Evolutionary conservation across 2,888 invertebrate genomes (phyloP), one percentile per base, ranked within the genome.

Genomic region (Odontomyia ornata): DNA sequence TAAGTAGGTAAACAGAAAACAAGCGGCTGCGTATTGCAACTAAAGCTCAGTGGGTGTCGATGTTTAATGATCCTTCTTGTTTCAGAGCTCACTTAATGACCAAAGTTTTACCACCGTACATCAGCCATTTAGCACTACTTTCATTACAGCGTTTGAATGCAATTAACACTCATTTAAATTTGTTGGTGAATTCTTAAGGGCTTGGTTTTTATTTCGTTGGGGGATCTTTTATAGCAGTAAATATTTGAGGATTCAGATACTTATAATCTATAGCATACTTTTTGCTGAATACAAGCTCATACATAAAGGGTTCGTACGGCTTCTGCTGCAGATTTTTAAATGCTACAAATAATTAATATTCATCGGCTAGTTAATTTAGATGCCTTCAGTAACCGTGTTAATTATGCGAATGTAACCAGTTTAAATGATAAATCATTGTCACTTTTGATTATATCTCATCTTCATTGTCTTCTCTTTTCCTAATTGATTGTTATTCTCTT

Each of bases 1-100:
- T 67, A 67, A 67, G 46, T 43, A 67, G 67, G 36, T 67, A n/a
- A 67, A 3, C 43, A 36, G 27, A 67, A 43, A 23, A 21, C 67
- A 36, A 30, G 30, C 67, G 7, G 43, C 67, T 67, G 67, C 28
- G 36, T 36, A 67, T 67, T 67, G 67, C 43, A 36, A 67, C 43
- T 67, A 67, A 67, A 67, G 43, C 67, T 43, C 67, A 67, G 67
- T 67, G 43, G 67, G 67, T 67, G 67, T 67, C 67, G 67, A 67
- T 67, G 67, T 67, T 67, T 67, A 67, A 67, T 67, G 46, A 43
- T 67, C 46, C 67, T 67, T 67, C 67, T 67, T 21, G 67, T 23
- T 21, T 36, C 18, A 46, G 43, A 43, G 30, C 21, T 60, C 23
- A n/a, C 15, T 43, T 7, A 27, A 67, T 18, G 28, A 13, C 13